Evolutionary conservation across 2,113 vertebrate species (phyloP), one percentile per base, ranked within the genome.

Genomic region (Pongo abelii): DNA sequence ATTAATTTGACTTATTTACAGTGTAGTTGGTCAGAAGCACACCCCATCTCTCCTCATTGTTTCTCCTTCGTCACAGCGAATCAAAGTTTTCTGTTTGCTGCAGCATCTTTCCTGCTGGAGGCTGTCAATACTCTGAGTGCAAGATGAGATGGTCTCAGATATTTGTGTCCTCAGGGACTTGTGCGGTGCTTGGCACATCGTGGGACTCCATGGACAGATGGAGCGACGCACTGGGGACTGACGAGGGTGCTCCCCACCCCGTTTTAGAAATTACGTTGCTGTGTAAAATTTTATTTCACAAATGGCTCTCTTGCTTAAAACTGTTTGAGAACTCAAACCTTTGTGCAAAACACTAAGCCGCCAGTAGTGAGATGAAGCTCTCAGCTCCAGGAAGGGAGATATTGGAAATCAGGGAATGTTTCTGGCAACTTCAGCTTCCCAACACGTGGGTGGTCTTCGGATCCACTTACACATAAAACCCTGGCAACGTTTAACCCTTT

Each of bases 141-240:
- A 9, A n/a, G 81, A 0, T 40, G 5, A 64, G 50, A 2, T 7
- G 18, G 0, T 0, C 0, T 1, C 4, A 8, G 32, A 0, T 8
- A 3, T 0, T 64, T 67, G 12, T 30, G 7, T 17, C 52, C 8
- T 6, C 30, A 55, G 79, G 30, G 14, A 5, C 4, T 13, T 3
- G 13, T 30, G 3, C 3, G 4, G 27, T 5, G 0, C 9, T 0
- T 0, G 23, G 11, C 0, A 0, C 0, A 3, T 8, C 2, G 40
- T 5, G 3, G 93, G 22, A 13, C 14, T 43, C 0, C 0, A 0
- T 3, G 89, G 81, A 5, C 11, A 5, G 27, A 25, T 0, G 1
- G 3, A 11, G 64, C 57, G 0, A 35, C 0, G 0, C 3, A 3
- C 6, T 0, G 32, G 35, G 23, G 16, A 9, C 61, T 0, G 81